Conservation (phyloP, 2,888 invertebrate species). For the Aromia moschata region DNA sequence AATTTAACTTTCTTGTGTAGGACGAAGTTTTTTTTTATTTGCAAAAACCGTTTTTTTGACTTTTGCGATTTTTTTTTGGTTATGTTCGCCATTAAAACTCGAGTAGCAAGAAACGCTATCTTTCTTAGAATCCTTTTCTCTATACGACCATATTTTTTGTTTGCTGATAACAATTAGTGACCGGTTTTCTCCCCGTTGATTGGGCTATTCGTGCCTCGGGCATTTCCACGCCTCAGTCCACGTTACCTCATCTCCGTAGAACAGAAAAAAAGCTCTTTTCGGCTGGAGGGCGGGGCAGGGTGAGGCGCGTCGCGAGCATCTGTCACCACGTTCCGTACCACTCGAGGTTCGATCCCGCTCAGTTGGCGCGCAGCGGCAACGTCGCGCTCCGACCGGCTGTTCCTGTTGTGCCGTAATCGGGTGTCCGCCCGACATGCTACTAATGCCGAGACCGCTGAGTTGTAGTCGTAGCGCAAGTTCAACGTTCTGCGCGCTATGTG, state of each 20-base stretch:
- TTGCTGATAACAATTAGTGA: no score
- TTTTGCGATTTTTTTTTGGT: no score
- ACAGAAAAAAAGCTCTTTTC: background rate
- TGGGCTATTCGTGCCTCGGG: no score
- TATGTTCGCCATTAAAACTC: no score
- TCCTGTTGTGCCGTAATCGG: slow-evolving; percentile 44
- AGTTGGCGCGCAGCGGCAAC: slow-evolving; percentile 8
- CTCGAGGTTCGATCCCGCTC: background rate
- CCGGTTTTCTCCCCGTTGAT: no score
- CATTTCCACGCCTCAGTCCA: no score
- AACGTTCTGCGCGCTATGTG: slow-evolving; percentile 57
- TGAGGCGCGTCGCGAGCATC: background rate
- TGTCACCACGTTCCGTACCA: background rate
- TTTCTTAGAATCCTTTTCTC: no score
- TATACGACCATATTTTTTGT: no score
- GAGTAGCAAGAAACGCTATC: no score
- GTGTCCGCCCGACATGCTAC: slow-evolving; percentile 21
- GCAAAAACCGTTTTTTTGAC: no score
- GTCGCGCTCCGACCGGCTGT: slow-evolving; percentile 42
- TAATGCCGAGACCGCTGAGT: slow-evolving; percentile 23
- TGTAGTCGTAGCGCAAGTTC: slow-evolving; percentile 51
- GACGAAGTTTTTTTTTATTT: no score
- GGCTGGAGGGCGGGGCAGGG: background rate
- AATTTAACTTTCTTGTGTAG: no score
- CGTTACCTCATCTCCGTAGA: background rate